These are phyloP conservation scores for Bugulina stolonifera DNA, from an alignment of 2,888 invertebrate genomes.

Conservation along the genomic window DNA sequence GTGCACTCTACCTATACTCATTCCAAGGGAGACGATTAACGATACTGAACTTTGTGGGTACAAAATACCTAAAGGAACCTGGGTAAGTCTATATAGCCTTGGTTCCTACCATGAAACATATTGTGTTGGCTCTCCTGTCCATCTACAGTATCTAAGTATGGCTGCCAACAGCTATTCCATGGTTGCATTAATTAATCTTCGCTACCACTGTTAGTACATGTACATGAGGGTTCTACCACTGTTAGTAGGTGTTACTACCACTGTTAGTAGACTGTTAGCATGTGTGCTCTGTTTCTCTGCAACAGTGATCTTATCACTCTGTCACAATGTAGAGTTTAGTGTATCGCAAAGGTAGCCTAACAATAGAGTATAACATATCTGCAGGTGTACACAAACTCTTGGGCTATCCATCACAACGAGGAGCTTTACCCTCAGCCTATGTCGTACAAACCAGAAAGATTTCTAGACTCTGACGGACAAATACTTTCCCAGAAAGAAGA, in stretches of 20 bases:
- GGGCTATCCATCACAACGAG: conserved; percentile 29
- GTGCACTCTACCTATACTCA: conserved; percentile 39
- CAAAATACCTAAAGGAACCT: conserved; percentile 23
- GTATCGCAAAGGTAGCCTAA: too few species aligned
- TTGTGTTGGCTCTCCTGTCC: not conserved
- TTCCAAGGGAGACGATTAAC: conserved; percentile 37
- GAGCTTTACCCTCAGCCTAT: conserved; percentile 27
- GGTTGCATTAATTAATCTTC: too few species aligned
- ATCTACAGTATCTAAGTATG: not conserved
- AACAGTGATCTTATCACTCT: too few species aligned
- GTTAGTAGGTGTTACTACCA: too few species aligned
- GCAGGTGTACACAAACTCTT: conserved; percentile 28
- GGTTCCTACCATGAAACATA: too few species aligned
- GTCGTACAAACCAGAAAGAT: conserved; percentile 29
- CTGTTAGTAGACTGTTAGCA: too few species aligned
- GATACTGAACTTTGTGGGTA: conserved; percentile 34
- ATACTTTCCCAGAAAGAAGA: conserved; percentile 27
- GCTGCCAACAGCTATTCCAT: not conserved
- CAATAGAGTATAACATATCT: too few species aligned
- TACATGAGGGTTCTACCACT: too few species aligned
- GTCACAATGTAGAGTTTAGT: too few species aligned
- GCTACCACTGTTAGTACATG: too few species aligned
- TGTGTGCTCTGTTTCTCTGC: too few species aligned
- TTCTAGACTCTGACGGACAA: conserved; percentile 27
- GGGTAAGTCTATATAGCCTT: conserved; percentile 14